phyloP scores from a whole-genome alignment of 1,140 invertebrate species.

The Epicauta chinensis region DNA sequence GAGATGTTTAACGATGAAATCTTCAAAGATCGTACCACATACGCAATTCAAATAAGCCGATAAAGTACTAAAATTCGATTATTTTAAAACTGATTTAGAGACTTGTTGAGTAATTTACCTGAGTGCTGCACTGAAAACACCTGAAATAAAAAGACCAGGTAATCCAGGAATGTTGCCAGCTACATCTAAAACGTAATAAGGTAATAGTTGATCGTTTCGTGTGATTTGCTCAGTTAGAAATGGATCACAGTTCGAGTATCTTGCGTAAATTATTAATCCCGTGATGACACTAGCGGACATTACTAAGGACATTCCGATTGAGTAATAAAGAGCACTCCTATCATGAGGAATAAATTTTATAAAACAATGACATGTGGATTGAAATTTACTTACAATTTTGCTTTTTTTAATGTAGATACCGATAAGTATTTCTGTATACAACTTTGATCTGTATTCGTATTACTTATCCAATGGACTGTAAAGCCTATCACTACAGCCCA shows the following conservation, averaged over 20 bases:
- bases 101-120: conserved; percentile 48
- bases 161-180: conserved; percentile 47
- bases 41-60: conserved; percentile 60
- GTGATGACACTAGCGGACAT: conserved; percentile 47
- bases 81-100: not conserved
- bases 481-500: conserved; percentile 55
- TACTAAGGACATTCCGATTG: conserved; percentile 43
- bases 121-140: conserved; percentile 58
- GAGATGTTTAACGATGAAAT: conserved; percentile 49
- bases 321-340: conserved; percentile 42
- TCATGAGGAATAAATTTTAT: conserved; percentile 7
- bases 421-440: conserved; percentile 57
- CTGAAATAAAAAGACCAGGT: conserved; percentile 58
- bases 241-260: conserved; percentile 71
- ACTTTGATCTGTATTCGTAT: conserved; percentile 52
- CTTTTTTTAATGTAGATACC: conserved; percentile 46
- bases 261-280: conserved; percentile 69
- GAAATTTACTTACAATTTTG: conserved; percentile 43
- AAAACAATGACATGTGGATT: not conserved
- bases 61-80: conserved; percentile 50
- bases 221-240: conserved; percentile 48
- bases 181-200: conserved; percentile 51
- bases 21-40: conserved; percentile 61
- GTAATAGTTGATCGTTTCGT: conserved; percentile 46
- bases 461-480: conserved; percentile 50